phyloP scores from a whole-genome alignment of 2,113 vertebrate genomes.

The Myiozetetes cayanensis region DNA sequence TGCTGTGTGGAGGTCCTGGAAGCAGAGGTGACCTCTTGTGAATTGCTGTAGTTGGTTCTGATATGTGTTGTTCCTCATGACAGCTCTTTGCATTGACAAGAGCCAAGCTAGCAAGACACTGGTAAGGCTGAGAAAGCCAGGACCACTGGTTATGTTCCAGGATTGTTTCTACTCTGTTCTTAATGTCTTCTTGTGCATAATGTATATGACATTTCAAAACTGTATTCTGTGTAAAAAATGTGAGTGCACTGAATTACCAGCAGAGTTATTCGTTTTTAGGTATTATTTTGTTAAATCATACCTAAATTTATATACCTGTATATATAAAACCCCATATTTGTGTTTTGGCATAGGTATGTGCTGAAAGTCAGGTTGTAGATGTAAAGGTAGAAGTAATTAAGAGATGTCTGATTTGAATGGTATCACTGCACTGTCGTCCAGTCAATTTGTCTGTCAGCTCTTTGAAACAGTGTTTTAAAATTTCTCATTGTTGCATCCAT shows the following conservation, averaged over 20 bases:
- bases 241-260: not conserved
- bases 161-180: not conserved
- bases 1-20: fast-evolving
- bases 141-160: not conserved
- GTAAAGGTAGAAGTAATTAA: not conserved
- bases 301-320: too few species aligned
- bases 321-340: not conserved
- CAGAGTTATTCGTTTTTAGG: not conserved
- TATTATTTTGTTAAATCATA: not conserved
- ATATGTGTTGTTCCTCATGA: not conserved
- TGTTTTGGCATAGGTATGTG: not conserved
- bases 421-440: not conserved
- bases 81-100: not conserved
- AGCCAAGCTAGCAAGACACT: not conserved
- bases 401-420: not conserved
- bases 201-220: not conserved
- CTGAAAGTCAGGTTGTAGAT: not conserved
- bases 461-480: not conserved
- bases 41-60: not conserved
- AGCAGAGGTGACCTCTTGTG: not conserved
- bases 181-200: not conserved
- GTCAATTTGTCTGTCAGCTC: not conserved
- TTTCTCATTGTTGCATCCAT: not conserved
- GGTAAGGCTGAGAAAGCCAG: not conserved
- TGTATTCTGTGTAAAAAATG: fast-evolving